Evolutionary conservation across 2,113 vertebrate genomes (phyloP).

Genomic region (Heterocephalus glaber): DNA sequence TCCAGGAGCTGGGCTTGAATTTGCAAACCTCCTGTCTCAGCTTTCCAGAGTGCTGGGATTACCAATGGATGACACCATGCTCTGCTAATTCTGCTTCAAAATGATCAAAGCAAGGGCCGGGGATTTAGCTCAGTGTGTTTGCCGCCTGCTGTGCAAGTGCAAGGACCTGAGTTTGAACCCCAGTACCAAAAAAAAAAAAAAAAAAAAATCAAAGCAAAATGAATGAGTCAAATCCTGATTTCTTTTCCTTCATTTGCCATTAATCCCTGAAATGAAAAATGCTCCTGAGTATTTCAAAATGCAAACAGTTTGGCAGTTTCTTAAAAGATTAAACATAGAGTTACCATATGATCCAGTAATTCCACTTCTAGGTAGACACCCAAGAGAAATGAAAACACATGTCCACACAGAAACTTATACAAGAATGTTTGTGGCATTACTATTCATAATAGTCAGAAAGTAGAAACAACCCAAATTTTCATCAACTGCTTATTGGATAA

Average conservation of each 20-base stretch:
- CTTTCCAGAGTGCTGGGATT: background rate
- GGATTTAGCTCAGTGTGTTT: no score
- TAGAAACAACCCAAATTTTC: background rate
- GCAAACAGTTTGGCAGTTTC: background rate
- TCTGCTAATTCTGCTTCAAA: background rate
- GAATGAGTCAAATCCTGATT: background rate
- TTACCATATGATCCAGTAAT: background rate
- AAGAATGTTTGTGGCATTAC: background rate
- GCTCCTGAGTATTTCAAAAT: background rate
- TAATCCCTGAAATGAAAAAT: background rate
- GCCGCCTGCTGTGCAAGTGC: no score
- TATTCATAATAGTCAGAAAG: background rate
- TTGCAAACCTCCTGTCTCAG: background rate
- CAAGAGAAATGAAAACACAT: background rate
- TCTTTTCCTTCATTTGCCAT: background rate
- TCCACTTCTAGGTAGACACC: background rate
- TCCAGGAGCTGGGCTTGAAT: background rate
- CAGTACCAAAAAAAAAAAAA: no score
- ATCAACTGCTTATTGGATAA: background rate
- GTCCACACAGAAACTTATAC: background rate
- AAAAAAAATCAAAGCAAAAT: background rate
- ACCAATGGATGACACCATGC: background rate
- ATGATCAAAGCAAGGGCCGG: background rate
- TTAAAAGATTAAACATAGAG: slow-evolving; percentile 23
- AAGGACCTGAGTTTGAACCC: no score